phyloP scores from a whole-genome alignment of 2,888 invertebrate species.

The Hirtodrosophila histrioides region DNA sequence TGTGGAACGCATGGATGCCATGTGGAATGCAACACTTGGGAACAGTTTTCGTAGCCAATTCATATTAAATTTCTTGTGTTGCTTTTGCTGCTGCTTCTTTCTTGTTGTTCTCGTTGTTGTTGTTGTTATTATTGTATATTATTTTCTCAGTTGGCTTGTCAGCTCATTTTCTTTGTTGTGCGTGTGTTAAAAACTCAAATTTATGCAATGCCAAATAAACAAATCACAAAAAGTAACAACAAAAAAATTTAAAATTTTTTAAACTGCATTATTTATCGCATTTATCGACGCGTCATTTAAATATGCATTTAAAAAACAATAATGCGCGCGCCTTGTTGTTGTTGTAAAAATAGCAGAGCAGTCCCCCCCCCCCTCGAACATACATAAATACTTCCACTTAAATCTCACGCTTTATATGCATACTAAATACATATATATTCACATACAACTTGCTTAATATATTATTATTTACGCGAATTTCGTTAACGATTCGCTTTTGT shows the following conservation, averaged over 20 bases:
- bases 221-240: slow-evolving; percentile 8
- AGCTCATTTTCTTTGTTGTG: slow-evolving; percentile 60
- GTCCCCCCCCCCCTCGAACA: too few species aligned
- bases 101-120: slow-evolving; percentile 3
- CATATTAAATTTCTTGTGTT: too few species aligned
- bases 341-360: slow-evolving; percentile 62
- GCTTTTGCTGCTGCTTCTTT: neutral
- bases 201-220: slow-evolving; percentile 66
- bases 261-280: slow-evolving; percentile 76
- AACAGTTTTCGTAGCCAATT: slow-evolving; percentile 46
- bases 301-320: slow-evolving; percentile 74
- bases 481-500: slow-evolving; percentile 43
- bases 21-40: slow-evolving; percentile 53
- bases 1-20: slow-evolving; percentile 50
- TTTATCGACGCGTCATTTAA: slow-evolving; percentile 71
- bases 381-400: slow-evolving; percentile 72
- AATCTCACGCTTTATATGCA: slow-evolving; percentile 67
- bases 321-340: slow-evolving; percentile 49
- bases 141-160: slow-evolving; percentile 34
- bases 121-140: slow-evolving; percentile 10
- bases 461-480: slow-evolving; percentile 51
- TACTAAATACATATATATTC: slow-evolving; percentile 21
- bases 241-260: slow-evolving; percentile 3
- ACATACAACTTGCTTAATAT: slow-evolving; percentile 25
- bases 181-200: slow-evolving; percentile 63